A percentile compares a stretch with the other conserved stretches of the same genome.
Conservation (phyloP, 1,140 invertebrate species). For the Diprion similis region DNA sequence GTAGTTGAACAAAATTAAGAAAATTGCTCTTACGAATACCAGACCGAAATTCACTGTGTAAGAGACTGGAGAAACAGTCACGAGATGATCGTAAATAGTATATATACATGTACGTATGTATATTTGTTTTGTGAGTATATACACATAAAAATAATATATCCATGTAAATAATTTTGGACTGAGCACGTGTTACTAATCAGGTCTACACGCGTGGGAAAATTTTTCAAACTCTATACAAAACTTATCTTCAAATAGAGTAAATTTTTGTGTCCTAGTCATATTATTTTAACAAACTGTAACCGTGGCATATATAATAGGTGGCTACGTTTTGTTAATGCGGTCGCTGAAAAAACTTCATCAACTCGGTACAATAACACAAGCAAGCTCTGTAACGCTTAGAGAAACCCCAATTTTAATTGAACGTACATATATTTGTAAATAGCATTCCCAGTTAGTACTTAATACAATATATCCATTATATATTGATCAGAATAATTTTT, state of each 20-base stretch:
- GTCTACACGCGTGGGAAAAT: background rate
- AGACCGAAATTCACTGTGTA: background rate
- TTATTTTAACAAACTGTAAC: too few species aligned
- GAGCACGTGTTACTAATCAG: background rate
- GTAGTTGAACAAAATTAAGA: background rate
- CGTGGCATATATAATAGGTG: too few species aligned
- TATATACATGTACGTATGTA: background rate
- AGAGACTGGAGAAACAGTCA: background rate
- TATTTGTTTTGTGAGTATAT: background rate
- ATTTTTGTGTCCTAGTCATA: too few species aligned
- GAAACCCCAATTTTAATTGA: background rate
- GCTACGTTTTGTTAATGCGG: too few species aligned
- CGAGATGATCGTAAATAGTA: conserved; percentile 7
- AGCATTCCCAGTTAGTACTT: conserved; percentile 42
- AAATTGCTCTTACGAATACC: background rate
- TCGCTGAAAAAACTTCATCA: background rate
- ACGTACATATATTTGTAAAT: conserved; percentile 38
- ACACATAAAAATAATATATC: background rate
- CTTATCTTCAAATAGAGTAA: background rate
- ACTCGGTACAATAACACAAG: background rate
- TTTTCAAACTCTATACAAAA: background rate
- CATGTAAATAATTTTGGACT: background rate
- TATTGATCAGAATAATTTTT: background rate
- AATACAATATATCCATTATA: conserved; percentile 2
- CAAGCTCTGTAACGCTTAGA: too few species aligned